Evolutionary conservation across 2,888 invertebrate species (phyloP), one percentile per base, ranked within the genome.

Genomic region (Drosophila nigritarsus): DNA sequence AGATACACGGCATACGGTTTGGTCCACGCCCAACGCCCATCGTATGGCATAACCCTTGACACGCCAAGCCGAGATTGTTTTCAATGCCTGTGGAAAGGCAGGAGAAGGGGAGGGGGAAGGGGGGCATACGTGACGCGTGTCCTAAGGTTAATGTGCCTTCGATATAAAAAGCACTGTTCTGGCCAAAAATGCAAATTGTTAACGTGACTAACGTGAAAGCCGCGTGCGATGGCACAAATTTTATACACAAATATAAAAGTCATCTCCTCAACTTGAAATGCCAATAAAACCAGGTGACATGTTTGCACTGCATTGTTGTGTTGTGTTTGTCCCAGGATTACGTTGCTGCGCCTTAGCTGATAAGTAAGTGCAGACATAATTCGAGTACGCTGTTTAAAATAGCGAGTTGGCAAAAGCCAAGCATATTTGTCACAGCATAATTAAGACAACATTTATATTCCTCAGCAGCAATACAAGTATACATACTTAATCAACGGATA

Each of bases 181-280:
- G 59, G 54, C 76, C 75, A 73, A 79, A 79, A 79, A 88, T 86
- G 85, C 88, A 88, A 88, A 88, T 86, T 85, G 85, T 83, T 88
- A 83, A 88, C 88, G 90, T 90, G 87, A 83, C 78, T 73, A 73
- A 77, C 69, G 56, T 66, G 34, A 56, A 51, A 67, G 69, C 60
- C 79, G 82, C 76, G 75, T 78, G 67, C 70, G 74, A 63, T 54
- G 54, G 36, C 34, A 75, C 53, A 50, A 45, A 73, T 71, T 69
- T 72, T 75, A 66, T 72, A 65, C 58, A 56, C 65, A 68, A 60
- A 68, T 60, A 71, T 66, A 67, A 76, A 71, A 65, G 62, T 73
- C 66, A 75, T 69, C 65, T 55, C 40, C 49, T 30, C 32, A 68
- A 67, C 65, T 71, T 62, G 48, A 68, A 69, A 63, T 65, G 65